A percentile compares a stretch with the other conserved stretches of the same genome.
These are phyloP conservation scores for Ceyx erithaca DNA, from an alignment of 2,797 vertebrate species.

Conservation along the genomic window DNA sequence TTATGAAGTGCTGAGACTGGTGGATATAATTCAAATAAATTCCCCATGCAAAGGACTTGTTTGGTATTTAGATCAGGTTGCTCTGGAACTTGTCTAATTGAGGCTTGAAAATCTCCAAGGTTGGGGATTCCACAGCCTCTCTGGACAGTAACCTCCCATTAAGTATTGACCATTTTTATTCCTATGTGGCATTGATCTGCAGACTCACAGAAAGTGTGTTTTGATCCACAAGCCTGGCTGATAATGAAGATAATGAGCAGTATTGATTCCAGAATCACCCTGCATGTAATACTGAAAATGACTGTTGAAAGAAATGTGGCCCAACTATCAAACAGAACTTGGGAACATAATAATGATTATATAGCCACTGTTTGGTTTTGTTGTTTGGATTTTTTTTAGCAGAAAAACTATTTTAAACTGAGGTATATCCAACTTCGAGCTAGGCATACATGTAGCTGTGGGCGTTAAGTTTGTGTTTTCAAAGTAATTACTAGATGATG, in stretches of 20 bases:
- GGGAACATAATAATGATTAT: not conserved
- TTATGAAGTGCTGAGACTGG: not conserved
- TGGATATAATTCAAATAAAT: not conserved
- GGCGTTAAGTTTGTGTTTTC: not conserved
- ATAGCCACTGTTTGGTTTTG: not conserved
- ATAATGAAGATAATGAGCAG: not conserved
- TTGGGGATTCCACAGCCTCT: not conserved
- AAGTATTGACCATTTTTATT: not conserved
- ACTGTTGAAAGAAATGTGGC: not conserved
- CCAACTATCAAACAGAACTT: not conserved
- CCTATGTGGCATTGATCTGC: not conserved
- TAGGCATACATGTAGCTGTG: not conserved
- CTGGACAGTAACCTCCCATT: not conserved
- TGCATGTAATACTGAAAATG: not conserved
- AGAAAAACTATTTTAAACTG: not conserved
- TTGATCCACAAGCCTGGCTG: not conserved
- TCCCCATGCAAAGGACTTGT: not conserved
- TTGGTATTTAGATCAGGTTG: not conserved
- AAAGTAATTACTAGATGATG: not conserved
- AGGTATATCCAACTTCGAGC: not conserved
- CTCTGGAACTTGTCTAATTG: not conserved
- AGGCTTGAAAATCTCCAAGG: not conserved
- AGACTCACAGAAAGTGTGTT: not conserved
- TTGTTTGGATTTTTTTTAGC: not conserved
- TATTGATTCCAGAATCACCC: not conserved